Base-by-base conservation (phyloP, 1,140 invertebrate species). In the Drosophila subobscura region DNA sequence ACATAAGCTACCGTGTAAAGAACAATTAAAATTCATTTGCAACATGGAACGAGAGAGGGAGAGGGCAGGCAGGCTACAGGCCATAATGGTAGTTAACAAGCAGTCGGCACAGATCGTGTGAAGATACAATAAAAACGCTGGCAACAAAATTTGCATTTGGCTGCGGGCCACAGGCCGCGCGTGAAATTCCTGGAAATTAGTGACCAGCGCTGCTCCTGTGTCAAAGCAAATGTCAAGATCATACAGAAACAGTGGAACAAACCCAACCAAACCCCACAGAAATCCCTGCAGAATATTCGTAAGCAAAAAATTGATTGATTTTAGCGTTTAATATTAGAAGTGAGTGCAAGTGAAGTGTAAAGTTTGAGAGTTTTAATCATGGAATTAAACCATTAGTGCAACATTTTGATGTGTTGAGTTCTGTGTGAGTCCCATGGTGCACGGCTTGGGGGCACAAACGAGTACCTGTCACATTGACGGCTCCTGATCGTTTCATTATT, bases 11-110 rank as follows among this genome's bases (percentile, higher is more conserved):
- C 20, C 41, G 22, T 23, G 52, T 25, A n/a, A 42, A 60, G 49
- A 57, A 76, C 79, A 88, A 88, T 88, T 89, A 88, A 88, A 88
- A 88, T 88, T 88, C 78, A 88, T 88, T 88, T 88, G 60, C 77
- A 59, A 86, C 81, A 86, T 66, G 33, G 70, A 45, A 47, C 51
- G 59, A 64, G 64, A 4, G 4, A 40, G 47, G 1, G 16, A 20
- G 16, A 20, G 16, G 16, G 16, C 16, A 20, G 16, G 16, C 16
- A 20, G 16, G 16, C 16, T 20, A 20, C 16, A 20, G 16, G 47
- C 56, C 65, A 53, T 49, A 29, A 59, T 65, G 79, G 66, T 65
- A 78, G 78, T 81, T 88, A 86, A 88, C 81, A 88, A 88, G 83
- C 61, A 49, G 60, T 65, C 53, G 72, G 78, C 49, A 47, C 33